Percentiles rank a stretch among this genome's conserved stretches.
phyloP scores from a whole-genome alignment of 2,797 vertebrate species.

The Macropus fuliginosus region DNA sequence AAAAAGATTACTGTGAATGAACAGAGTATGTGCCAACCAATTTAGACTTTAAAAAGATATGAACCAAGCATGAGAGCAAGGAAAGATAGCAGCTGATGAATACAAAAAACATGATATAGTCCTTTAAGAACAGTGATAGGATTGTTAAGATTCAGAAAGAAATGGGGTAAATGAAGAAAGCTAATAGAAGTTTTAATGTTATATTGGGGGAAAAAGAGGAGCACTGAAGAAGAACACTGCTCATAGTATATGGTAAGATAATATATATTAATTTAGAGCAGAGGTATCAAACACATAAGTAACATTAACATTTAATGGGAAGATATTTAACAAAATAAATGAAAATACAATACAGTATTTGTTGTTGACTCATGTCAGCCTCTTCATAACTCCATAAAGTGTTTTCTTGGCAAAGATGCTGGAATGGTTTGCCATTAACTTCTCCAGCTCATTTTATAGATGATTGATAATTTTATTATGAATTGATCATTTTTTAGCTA shows the following conservation, averaged over 20 bases:
- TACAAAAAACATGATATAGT: neutral
- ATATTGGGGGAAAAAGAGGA: neutral
- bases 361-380: neutral
- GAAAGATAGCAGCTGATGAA: neutral
- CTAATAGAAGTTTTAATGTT: neutral
- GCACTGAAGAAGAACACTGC: neutral
- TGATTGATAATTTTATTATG: neutral
- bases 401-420: neutral
- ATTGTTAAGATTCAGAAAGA: neutral
- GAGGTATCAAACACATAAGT: neutral
- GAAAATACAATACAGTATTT: neutral
- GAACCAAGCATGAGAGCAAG: neutral
- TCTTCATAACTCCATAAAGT: neutral
- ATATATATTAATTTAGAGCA: neutral
- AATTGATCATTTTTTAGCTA: neutral
- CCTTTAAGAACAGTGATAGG: neutral
- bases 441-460: neutral
- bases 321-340: neutral
- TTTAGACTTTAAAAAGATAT: neutral
- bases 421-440: neutral
- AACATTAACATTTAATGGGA: neutral
- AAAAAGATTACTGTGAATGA: neutral
- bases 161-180: neutral
- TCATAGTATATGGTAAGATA: neutral
- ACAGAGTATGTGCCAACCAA: neutral